Conservation (phyloP, 2,113 vertebrate genomes). For the Recurvirostra avosetta region DNA sequence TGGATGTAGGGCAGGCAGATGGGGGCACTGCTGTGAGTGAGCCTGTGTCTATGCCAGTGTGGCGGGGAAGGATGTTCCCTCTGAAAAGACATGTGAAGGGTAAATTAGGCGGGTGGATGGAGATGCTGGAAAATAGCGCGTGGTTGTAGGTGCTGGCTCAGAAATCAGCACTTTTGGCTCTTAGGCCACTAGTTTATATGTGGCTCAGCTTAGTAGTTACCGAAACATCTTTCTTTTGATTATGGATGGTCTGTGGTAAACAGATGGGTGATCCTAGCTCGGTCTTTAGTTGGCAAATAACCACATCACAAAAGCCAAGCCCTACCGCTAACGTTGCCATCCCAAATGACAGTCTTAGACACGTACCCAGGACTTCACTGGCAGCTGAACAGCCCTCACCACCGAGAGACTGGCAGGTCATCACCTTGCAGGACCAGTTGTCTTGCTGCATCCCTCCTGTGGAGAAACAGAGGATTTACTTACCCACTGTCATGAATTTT, state of each 20-base stretch:
- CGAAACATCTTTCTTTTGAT: neutral
- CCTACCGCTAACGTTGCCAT: neutral
- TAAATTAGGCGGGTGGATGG: neutral
- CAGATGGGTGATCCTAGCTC: neutral
- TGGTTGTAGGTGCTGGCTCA: neutral
- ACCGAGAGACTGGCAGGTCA: neutral
- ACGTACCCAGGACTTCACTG: neutral
- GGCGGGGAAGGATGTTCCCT: neutral
- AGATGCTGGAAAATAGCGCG: neutral
- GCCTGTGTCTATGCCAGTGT: neutral
- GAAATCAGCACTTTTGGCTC: neutral
- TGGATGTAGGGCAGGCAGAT: neutral
- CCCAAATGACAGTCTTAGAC: neutral
- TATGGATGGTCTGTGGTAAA: neutral
- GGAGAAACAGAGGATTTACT: neutral
- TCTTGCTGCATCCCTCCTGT: neutral
- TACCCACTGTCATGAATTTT: neutral
- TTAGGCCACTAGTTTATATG: neutral
- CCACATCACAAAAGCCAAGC: neutral
- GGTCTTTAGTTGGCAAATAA: neutral
- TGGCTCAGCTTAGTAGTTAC: neutral
- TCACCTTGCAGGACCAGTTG: neutral
- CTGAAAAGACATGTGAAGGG: neutral
- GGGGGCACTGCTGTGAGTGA: neutral
- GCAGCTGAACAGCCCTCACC: neutral